Conservation (phyloP, 2,888 invertebrate genomes). For the Heliconius charithonia region DNA sequence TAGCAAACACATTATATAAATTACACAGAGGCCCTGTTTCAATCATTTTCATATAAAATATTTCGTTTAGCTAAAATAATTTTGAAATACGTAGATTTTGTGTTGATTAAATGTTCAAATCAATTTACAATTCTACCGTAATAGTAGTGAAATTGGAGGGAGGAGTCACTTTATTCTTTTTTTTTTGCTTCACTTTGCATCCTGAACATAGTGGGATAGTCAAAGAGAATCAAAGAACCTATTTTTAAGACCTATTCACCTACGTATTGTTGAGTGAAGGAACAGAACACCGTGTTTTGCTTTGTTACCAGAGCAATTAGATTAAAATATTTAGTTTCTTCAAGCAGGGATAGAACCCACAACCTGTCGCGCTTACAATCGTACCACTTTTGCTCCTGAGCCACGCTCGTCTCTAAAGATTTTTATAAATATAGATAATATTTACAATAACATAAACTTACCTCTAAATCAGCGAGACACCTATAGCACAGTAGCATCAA, state of each 20-base stretch:
- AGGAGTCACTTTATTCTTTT: not conserved
- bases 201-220: too few relatives aligned
- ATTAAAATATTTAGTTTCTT: too few relatives aligned
- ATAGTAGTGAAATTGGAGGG: not conserved
- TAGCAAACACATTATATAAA: conserved; percentile 39
- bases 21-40: conserved; percentile 32
- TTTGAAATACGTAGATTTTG: conserved; percentile 26
- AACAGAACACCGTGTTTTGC: too few relatives aligned
- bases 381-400: too few relatives aligned
- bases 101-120: conserved; percentile 26
- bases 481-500: conserved; percentile 85
- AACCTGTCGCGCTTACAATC: too few relatives aligned
- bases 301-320: too few relatives aligned
- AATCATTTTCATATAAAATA: conserved; percentile 36
- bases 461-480: conserved; percentile 87
- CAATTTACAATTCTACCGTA: not conserved
- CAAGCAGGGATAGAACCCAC: too few relatives aligned
- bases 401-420: too few relatives aligned
- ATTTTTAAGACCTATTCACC: too few relatives aligned
- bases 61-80: conserved; percentile 38
- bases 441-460: conserved; percentile 61
- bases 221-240: too few relatives aligned
- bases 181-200: too few relatives aligned
- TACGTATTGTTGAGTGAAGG: too few relatives aligned
- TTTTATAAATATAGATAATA: not conserved